These are phyloP conservation scores for Bryconaethiops microstoma DNA, from an alignment of 2,797 vertebrate genomes.

Conservation along the genomic window DNA sequence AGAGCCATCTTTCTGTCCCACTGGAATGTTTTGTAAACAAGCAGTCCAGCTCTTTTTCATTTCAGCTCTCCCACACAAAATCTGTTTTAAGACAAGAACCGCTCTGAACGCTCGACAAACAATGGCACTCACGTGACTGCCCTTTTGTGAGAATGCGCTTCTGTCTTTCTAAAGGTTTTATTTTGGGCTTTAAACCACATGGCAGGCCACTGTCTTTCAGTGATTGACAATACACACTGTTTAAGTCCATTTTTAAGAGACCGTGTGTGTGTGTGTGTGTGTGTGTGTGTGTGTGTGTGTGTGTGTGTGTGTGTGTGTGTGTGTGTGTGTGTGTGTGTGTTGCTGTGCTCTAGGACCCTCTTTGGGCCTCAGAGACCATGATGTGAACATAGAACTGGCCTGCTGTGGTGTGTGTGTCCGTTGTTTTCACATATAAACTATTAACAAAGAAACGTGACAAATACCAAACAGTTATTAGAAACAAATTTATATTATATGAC, in stretches of 20 bases:
- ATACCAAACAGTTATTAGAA: no score
- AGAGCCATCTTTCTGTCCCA: neutral
- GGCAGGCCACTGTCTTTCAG: neutral
- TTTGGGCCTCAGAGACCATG: neutral
- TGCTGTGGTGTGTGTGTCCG: neutral
- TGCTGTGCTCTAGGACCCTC: neutral
- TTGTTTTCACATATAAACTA: no score
- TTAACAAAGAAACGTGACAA: no score
- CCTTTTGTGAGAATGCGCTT: neutral
- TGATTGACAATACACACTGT: neutral
- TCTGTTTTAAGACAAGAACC: conserved; percentile 3
- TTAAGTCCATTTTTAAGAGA: neutral
- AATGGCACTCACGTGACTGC: neutral
- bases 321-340: no score
- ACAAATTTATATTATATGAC: no score
- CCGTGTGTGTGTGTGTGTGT: no score
- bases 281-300: no score
- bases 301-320: no score
- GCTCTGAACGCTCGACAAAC: neutral
- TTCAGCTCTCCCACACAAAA: neutral
- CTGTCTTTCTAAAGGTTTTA: conserved; percentile 2
- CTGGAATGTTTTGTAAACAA: neutral
- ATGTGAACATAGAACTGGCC: neutral
- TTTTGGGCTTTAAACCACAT: neutral
- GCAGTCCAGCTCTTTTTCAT: conserved; percentile 1